A percentile compares a stretch with the other conserved stretches of the same genome.
Evolutionary conservation across 2,888 invertebrate species (phyloP).

Genomic region (Glyphotaelius pellucidus): DNA sequence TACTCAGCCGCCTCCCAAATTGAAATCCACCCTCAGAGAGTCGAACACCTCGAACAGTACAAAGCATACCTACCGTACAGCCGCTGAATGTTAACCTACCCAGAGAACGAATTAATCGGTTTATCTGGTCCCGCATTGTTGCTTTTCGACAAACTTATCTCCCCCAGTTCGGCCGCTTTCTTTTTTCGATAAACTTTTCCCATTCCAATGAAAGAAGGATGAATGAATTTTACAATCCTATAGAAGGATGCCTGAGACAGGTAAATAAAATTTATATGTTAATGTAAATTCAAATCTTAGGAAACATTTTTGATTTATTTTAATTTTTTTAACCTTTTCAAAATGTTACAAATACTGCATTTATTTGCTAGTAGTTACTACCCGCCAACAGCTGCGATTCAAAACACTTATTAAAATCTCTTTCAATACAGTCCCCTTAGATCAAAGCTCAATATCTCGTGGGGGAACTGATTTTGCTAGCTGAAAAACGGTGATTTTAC

Average conservation of each 20-base stretch:
- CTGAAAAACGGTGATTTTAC: too few species aligned
- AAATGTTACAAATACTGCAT: too few species aligned
- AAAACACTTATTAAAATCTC: too few species aligned
- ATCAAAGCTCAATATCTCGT: too few species aligned
- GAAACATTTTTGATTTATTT: too few species aligned
- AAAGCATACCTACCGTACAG: background rate
- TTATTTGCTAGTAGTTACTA: too few species aligned
- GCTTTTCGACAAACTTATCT: slow-evolving; percentile 16
- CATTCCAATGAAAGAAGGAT: background rate
- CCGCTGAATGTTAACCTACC: background rate
- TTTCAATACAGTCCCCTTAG: too few species aligned
- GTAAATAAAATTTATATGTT: background rate
- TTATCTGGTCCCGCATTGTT: slow-evolving; percentile 44
- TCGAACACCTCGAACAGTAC: background rate
- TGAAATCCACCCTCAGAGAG: background rate
- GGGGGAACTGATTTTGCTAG: too few species aligned
- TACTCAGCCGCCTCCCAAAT: too few species aligned
- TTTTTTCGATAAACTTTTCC: background rate
- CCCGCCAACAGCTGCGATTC: too few species aligned
- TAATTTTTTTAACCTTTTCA: too few species aligned
- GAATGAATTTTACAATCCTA: background rate
- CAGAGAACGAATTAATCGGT: slow-evolving; percentile 42
- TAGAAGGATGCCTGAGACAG: background rate
- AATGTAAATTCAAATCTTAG: too few species aligned
- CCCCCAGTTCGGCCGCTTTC: background rate